Percentiles rank a stretch among this genome's conserved stretches.
Evolutionary conservation across 2,888 invertebrate species (phyloP).

Genomic region (Cataglyphis cursor): DNA sequence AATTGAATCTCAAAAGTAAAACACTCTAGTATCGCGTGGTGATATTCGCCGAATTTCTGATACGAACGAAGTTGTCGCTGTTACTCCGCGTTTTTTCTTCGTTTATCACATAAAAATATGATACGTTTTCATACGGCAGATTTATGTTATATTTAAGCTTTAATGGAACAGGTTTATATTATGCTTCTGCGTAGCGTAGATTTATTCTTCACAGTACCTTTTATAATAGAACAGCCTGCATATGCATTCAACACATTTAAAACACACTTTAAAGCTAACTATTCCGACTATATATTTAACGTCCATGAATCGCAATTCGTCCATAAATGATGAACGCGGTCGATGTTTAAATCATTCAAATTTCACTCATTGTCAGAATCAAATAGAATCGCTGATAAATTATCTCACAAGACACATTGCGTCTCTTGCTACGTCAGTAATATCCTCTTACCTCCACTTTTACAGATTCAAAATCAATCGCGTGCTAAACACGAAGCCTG

Average conservation of each 20-base stretch:
- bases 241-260: background rate
- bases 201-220: constrained; percentile 7
- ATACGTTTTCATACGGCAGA: constrained; percentile 10
- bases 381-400: background rate
- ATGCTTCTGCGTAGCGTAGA: background rate
- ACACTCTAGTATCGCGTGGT: background rate
- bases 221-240: background rate
- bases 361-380: background rate
- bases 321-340: constrained; percentile 29
- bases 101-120: background rate
- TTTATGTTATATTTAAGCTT: constrained; percentile 31
- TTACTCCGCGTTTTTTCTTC: background rate
- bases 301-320: background rate
- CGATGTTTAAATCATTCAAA: background rate
- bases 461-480: background rate
- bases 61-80: background rate
- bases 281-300: background rate
- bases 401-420: constrained; percentile 10
- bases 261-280: background rate
- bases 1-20: background rate
- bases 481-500: background rate
- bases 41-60: constrained; percentile 22
- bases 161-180: constrained; percentile 16
- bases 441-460: constrained; percentile 16
- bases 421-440: background rate